Percentiles rank a stretch among this genome's conserved stretches.
These are phyloP conservation scores for Dendrolimus punctatus DNA, from an alignment of 1,140 invertebrate species.

Conservation along the genomic window DNA sequence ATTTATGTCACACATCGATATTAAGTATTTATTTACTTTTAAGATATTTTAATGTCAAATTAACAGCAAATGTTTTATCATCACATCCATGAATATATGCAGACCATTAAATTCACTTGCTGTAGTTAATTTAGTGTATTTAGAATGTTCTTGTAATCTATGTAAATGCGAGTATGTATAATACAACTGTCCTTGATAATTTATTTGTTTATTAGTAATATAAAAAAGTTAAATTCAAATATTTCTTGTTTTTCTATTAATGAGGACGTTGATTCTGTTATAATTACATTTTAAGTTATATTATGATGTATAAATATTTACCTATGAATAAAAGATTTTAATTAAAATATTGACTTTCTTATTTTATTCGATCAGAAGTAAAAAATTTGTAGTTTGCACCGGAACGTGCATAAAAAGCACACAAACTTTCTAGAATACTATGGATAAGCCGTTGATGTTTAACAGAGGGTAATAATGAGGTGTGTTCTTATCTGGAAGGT, in stretches of 20 bases:
- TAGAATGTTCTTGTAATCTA: constrained; percentile 51
- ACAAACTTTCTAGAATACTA: no score
- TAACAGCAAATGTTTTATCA: not conserved
- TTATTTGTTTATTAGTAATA: constrained; percentile 32
- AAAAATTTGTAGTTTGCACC: no score
- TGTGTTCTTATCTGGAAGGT: no score
- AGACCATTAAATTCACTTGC: constrained; percentile 22
- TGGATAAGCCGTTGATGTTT: no score
- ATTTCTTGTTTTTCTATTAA: constrained; percentile 40
- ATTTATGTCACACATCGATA: not conserved
- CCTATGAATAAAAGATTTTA: no score
- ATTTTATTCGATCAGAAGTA: no score
- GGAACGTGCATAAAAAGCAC: no score
- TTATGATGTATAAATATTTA: constrained; percentile 13
- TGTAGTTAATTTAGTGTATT: constrained; percentile 22
- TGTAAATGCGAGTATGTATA: constrained; percentile 59
- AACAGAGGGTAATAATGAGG: no score
- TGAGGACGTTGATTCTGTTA: constrained; percentile 34
- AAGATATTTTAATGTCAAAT: not conserved
- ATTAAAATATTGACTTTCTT: constrained; percentile 3
- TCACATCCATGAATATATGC: constrained; percentile 9
- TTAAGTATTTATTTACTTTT: constrained; percentile 1
- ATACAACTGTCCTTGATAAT: constrained; percentile 34
- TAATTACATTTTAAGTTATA: constrained; percentile 39
- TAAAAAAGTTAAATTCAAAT: constrained; percentile 41